phyloP scores from a whole-genome alignment of 2,113 vertebrate species.

The Anser brachyrhynchus region DNA sequence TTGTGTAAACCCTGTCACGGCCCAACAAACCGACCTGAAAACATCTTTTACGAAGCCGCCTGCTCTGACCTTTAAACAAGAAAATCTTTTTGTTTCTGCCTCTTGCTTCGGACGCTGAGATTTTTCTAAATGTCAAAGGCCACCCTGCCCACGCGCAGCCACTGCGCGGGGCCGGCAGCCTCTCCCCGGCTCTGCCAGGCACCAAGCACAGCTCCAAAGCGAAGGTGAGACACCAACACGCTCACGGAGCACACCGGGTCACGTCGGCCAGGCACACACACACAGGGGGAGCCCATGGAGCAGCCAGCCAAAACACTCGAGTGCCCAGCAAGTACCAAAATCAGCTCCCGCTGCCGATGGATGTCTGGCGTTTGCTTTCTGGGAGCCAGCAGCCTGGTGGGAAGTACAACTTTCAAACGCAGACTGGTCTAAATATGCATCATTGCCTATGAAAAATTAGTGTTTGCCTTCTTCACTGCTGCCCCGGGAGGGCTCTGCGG shows the following conservation, averaged over 20 bases:
- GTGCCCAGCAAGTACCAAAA: not conserved
- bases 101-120: constrained; percentile 62
- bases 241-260: not conserved
- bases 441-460: not conserved
- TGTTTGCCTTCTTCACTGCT: not conserved
- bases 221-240: not conserved
- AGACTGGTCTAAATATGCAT: not conserved
- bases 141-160: not conserved
- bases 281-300: not conserved
- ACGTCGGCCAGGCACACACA: not conserved
- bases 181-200: not conserved
- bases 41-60: constrained; percentile 52
- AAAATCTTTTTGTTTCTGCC: constrained; percentile 77
- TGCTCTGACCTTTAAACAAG: constrained; percentile 78
- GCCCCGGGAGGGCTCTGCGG: not conserved
- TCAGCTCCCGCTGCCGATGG: not conserved
- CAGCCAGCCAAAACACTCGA: not conserved
- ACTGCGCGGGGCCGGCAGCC: not conserved
- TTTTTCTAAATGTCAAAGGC: constrained; percentile 80
- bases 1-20: constrained; percentile 41
- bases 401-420: not conserved
- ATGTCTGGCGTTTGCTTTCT: not conserved
- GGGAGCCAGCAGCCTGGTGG: not conserved
- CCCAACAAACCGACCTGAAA: constrained; percentile 49
- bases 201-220: not conserved